Conservation (phyloP, 2,797 vertebrate genomes). For the Streptopelia turtur region DNA sequence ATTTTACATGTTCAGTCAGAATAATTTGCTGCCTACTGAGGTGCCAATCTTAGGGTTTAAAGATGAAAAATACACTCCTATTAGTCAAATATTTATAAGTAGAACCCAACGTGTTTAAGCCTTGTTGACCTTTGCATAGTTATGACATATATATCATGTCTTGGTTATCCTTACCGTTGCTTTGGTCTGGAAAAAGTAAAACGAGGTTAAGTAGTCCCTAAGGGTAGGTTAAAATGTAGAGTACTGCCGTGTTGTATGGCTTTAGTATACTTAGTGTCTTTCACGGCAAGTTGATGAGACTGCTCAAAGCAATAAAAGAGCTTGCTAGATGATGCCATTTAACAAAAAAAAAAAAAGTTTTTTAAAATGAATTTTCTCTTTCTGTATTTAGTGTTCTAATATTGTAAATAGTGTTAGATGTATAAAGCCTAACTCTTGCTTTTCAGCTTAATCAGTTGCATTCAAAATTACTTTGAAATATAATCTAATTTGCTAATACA, state of each 20-base stretch:
- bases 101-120: slow-evolving; percentile 69
- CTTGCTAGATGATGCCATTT: slow-evolving; percentile 18
- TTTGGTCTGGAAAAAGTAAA: slow-evolving; percentile 75
- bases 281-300: slow-evolving; percentile 59
- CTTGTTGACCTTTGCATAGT: slow-evolving; percentile 73
- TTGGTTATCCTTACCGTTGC: slow-evolving; percentile 66
- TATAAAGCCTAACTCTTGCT: not conserved
- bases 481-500: not conserved
- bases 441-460: not conserved
- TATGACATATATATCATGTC: slow-evolving; percentile 70
- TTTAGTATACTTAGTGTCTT: slow-evolving; percentile 67
- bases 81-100: slow-evolving; percentile 76
- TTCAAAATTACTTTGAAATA: not conserved
- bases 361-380: slow-evolving; percentile 29
- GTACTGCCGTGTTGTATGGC: slow-evolving; percentile 64
- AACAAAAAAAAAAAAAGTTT: slow-evolving; percentile 62
- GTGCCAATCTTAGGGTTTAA: slow-evolving; percentile 46
- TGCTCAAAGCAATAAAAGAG: slow-evolving; percentile 59
- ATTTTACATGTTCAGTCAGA: slow-evolving; percentile 44
- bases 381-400: not conserved
- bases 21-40: slow-evolving; percentile 29
- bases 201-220: slow-evolving; percentile 74
- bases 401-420: not conserved
- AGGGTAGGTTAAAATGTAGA: slow-evolving; percentile 75
- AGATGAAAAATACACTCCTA: slow-evolving; percentile 27